phyloP scores from a whole-genome alignment of 2,797 vertebrate species.

The Notamacropus eugenii region DNA sequence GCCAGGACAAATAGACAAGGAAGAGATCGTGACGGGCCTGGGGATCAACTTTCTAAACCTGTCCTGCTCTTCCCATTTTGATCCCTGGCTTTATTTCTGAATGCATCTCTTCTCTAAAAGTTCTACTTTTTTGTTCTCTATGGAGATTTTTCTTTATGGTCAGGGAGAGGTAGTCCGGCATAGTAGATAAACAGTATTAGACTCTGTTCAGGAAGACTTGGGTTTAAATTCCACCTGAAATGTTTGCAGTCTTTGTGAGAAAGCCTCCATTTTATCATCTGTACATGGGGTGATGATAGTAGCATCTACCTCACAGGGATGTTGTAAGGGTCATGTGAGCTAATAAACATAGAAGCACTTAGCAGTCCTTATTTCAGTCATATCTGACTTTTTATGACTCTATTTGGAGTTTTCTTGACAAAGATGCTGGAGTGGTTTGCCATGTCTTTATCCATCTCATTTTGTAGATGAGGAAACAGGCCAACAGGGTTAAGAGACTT shows the following conservation, averaged over 20 bases:
- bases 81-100: background rate
- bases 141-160: background rate
- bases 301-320: background rate
- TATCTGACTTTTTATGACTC: background rate
- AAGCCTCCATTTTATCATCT: background rate
- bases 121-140: background rate
- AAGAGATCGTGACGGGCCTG: background rate
- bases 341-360: too few species aligned
- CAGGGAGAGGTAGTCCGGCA: background rate
- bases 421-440: too few species aligned
- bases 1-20: background rate
- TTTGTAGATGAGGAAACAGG: too few species aligned
- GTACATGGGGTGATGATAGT: background rate
- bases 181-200: background rate
- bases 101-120: background rate
- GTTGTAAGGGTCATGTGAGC: too few species aligned
- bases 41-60: background rate
- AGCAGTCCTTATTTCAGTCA: background rate
- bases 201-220: background rate
- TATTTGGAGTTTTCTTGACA: background rate
- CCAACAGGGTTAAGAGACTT: background rate
- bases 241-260: background rate
- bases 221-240: background rate
- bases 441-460: too few species aligned
- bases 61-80: background rate